Evolutionary conservation across 2,113 vertebrate species (phyloP), one percentile per base, ranked within the genome.

Genomic region (Eulemur rufifrons): DNA sequence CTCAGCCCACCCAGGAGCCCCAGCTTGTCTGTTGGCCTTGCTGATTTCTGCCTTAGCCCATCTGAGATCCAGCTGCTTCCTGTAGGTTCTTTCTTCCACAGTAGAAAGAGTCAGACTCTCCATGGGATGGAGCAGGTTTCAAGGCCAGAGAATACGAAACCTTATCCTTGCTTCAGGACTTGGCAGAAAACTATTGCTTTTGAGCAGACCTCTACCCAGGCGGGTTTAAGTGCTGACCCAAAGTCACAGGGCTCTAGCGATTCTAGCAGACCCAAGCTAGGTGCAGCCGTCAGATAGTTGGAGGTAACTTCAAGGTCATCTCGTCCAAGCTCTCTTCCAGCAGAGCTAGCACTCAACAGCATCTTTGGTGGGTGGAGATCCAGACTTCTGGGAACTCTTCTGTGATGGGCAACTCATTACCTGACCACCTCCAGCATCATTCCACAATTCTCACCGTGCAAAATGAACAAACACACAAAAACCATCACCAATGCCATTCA

Each of bases 141-240:
- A 18, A 29, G 82, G 56, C 23, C 56, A 29, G 25, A 84, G 50
- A 2, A 45, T 3, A 8, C n/a, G 47, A 68, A 34, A 47, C 50
- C 54, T 74, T 56, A 56, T 56, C 18, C 0, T 25, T 4, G 11
- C 21, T 29, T 76, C 32, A 32, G 64, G 56, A 54, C 39, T 29
- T 1, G 0, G n/a, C 9, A 63, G 42, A n/a, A 73, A 59, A 5
- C 34, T 34, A 6, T 12, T 23, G 61, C 34, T 32, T 61, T 37
- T n/a, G 45, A 89, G 74, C 37, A 93, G 80, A 42, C 17, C 45
- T 10, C 3, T 2, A 25, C 69, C 8, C n/a, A n/a, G 68, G 15
- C 0, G 1, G 18, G 13, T 8, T 12, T 10, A 42, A 5, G 21
- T 4, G 1, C n/a, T n/a, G 5, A 34, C 54, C 13, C 1, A 6